Percentiles rank a stretch among this genome's conserved stretches.
Conservation (phyloP, 2,888 invertebrate genomes). For the Andrena bicolor region DNA sequence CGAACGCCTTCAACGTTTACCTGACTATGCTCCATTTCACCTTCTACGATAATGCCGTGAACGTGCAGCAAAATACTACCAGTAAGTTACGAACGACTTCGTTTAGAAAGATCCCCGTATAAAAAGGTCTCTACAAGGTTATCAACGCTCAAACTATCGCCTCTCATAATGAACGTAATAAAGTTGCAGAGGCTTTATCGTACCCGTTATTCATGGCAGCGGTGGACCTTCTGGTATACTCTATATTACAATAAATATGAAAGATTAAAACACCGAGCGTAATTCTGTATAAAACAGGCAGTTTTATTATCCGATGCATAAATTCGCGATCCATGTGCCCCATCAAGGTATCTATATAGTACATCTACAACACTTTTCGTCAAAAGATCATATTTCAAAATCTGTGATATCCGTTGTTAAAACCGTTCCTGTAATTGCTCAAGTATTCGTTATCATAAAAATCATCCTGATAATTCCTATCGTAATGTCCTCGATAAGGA, state of each 20-base stretch:
- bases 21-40: slow-evolving; percentile 79
- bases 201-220: slow-evolving; percentile 76
- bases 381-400: slow-evolving; percentile 5
- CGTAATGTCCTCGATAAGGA: slow-evolving; percentile 57
- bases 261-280: slow-evolving; percentile 8
- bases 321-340: background rate
- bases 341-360: background rate
- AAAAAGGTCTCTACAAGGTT: slow-evolving; percentile 1
- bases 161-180: slow-evolving; percentile 14
- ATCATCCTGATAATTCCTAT: slow-evolving; percentile 51
- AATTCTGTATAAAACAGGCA: background rate
- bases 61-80: slow-evolving; percentile 66
- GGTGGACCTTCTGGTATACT: slow-evolving; percentile 77
- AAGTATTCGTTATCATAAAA: slow-evolving; percentile 55
- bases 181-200: slow-evolving; percentile 66
- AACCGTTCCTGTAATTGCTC: slow-evolving; percentile 57
- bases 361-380: background rate
- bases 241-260: slow-evolving; percentile 66
- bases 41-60: slow-evolving; percentile 74
- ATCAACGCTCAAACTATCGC: slow-evolving; percentile 6
- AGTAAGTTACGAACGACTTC: slow-evolving; percentile 70
- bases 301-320: slow-evolving; percentile 17
- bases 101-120: background rate
- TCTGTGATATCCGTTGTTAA: slow-evolving; percentile 24
- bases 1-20: slow-evolving; percentile 78